Conservation (phyloP, 2,113 vertebrate species). For the Pygoscelis antarcticus region DNA sequence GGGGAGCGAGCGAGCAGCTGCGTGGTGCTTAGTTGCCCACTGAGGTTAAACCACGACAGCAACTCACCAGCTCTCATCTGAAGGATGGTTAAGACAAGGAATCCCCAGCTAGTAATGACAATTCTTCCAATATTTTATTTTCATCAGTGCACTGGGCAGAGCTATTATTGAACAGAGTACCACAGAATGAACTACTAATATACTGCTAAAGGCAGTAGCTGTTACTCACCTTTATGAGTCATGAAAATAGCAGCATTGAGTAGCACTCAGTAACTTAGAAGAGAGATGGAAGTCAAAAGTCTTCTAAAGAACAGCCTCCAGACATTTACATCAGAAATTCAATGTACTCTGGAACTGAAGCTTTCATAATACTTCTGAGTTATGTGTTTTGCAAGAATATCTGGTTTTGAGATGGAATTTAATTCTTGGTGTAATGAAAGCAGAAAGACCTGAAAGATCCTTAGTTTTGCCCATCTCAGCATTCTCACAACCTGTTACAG, state of each 20-base stretch:
- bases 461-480: background rate
- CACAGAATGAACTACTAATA: background rate
- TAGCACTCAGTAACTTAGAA: background rate
- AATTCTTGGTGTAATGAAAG: constrained; percentile 1
- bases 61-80: background rate
- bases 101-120: background rate
- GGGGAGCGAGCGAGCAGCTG: too few species aligned
- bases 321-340: constrained; percentile 21
- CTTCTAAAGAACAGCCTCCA: background rate
- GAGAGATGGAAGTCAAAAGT: background rate
- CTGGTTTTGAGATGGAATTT: constrained; percentile 7
- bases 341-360: background rate
- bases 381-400: constrained; percentile 47
- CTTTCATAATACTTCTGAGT: background rate
- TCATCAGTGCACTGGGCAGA: background rate
- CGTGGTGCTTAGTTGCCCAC: too few species aligned
- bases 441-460: background rate
- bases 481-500: background rate
- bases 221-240: background rate
- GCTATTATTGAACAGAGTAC: background rate
- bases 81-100: background rate
- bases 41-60: too few species aligned
- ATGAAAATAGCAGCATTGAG: background rate
- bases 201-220: background rate
- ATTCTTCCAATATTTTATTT: background rate